Conservation (phyloP, 2,888 invertebrate species). For the Nomada hirtipes region DNA sequence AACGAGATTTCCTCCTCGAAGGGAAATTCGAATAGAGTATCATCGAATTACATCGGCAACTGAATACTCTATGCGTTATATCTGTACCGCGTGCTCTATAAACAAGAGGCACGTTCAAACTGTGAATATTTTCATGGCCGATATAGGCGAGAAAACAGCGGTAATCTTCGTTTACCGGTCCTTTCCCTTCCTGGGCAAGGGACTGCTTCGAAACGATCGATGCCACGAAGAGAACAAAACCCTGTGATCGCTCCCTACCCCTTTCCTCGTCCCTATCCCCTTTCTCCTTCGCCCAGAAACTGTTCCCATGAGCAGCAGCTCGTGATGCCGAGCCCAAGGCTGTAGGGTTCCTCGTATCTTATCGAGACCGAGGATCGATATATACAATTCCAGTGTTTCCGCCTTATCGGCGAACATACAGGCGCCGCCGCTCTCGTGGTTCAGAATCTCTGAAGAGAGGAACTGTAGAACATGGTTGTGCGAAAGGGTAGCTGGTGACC, state of each 20-base stretch:
- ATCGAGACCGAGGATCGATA: slow-evolving; percentile 70
- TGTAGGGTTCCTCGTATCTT: slow-evolving; percentile 61
- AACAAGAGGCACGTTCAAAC: not conserved
- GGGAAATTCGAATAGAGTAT: no score
- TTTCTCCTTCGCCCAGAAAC: slow-evolving; percentile 18
- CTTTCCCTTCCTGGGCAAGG: slow-evolving; percentile 65
- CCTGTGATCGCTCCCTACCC: slow-evolving; percentile 24
- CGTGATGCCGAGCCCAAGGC: slow-evolving; percentile 63
- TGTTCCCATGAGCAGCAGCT: slow-evolving; percentile 60
- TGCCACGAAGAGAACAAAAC: slow-evolving; percentile 66
- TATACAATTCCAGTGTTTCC: slow-evolving; percentile 70
- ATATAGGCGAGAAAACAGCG: slow-evolving; percentile 37
- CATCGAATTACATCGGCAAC: no score
- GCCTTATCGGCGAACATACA: slow-evolving; percentile 71
- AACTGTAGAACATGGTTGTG: not conserved
- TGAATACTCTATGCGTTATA: no score
- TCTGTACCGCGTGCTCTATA: no score
- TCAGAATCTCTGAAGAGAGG: slow-evolving; percentile 11
- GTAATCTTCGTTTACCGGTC: slow-evolving; percentile 63
- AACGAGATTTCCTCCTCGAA: slow-evolving; percentile 11
- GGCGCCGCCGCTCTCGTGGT: slow-evolving; percentile 40
- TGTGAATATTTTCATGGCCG: slow-evolving; percentile 25
- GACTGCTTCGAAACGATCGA: slow-evolving; percentile 65
- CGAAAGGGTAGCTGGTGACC: slow-evolving; percentile 42
- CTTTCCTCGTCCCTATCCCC: not conserved